Evolutionary conservation across 2,113 vertebrate genomes (phyloP).

Genomic region (Cariama cristata): DNA sequence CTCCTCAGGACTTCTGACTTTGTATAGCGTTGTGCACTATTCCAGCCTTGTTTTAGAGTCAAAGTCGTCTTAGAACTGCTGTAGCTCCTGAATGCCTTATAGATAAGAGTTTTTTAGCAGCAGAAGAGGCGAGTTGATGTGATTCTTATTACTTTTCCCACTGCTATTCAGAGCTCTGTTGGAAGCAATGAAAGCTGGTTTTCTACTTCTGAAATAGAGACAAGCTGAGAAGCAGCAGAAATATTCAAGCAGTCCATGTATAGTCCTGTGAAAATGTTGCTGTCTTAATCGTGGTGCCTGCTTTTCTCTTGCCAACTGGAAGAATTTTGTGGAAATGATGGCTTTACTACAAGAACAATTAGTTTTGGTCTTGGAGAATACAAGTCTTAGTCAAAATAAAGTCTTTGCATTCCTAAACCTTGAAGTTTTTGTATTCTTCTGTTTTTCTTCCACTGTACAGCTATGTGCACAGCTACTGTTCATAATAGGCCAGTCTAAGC

Average conservation of each 20-base stretch:
- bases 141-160: neutral
- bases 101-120: neutral
- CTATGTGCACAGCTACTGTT: neutral
- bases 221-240: neutral
- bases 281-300: neutral
- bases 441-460: neutral
- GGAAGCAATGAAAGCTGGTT: neutral
- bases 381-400: conserved; percentile 15
- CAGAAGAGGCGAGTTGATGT: neutral
- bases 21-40: neutral
- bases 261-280: neutral
- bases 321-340: neutral
- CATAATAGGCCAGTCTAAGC: neutral
- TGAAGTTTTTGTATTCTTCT: neutral
- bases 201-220: neutral
- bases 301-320: neutral
- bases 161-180: neutral
- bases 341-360: conserved; percentile 2
- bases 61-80: neutral
- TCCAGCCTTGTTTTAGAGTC: neutral
- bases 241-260: neutral
- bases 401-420: conserved; percentile 12
- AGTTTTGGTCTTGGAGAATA: neutral
- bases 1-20: neutral
- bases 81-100: neutral